Base-by-base conservation (phyloP, 2,888 invertebrate genomes). In the Malacosoma neustria region DNA sequence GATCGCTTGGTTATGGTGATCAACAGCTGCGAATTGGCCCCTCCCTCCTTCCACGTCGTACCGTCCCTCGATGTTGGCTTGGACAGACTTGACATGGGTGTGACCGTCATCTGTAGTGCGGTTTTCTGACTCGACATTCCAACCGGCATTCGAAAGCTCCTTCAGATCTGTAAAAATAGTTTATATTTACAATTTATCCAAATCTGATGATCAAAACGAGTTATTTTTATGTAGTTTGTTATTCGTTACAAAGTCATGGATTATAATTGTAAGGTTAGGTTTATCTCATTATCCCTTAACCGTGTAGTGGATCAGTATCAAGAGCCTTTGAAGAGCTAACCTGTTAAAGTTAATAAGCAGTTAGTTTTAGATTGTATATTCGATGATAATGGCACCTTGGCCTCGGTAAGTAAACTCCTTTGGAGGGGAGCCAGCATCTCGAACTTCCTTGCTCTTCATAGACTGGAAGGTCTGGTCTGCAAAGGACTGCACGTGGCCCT, bases 401-500 rank as follows among this genome's bases (percentile, higher is more conserved):
- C 72, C 75, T 63, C 73, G 72, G 71, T 77, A 84, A 50, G 68
- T 56, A 72, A 75, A 81, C 64, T 91, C 91, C 72, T 89, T 88
- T 39, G 91, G 90, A 14, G 93, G 93, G 41, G 92, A 92, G 73
- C 90, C 90, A 12, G 93, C 92, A 67, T 93, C 93, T 40, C 93
- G 88, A 44, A 93, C 90, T 79, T 93, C 93, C 81, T 93, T 93
- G 54, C 89, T 89, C 81, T 93, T 93, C 71, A 93, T 87, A 46
- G 91, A 90, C 69, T 92, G 88, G 80, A 93, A 93, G 66, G 90
- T 92, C 75, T 93, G 92, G 75, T 93, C 93, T 36, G 88, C 88
- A 59, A 93, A 85, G 9, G 91, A 91, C 63, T 91, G 90, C 37
- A 92, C 90, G 69, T 93, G 92, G 53, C 84, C 87, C 50, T 86